These are phyloP conservation scores for Craterocephalus amniculus DNA, from an alignment of 2,797 vertebrate genomes.

Conservation along the genomic window DNA sequence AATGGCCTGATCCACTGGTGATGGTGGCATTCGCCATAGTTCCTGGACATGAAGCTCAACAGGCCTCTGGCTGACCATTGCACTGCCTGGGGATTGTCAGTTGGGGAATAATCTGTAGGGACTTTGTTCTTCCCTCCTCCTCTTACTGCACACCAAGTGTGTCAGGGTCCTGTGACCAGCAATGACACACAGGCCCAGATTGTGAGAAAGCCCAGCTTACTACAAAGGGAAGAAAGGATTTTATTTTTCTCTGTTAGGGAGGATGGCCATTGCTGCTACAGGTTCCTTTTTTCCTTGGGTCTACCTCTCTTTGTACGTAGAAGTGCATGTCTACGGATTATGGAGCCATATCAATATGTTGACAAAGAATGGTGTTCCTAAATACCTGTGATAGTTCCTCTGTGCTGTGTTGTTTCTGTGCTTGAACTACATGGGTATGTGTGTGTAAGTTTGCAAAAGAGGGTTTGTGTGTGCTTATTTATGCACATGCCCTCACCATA, in stretches of 20 bases:
- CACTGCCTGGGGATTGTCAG: constrained; percentile 52
- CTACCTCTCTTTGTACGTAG: constrained; percentile 14
- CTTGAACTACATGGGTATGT: background rate
- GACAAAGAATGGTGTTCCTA: background rate
- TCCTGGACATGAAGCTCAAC: constrained; percentile 52
- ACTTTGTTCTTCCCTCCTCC: constrained; percentile 49
- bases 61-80: constrained; percentile 42
- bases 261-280: constrained; percentile 25
- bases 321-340: constrained; percentile 9
- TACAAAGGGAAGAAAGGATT: constrained; percentile 37
- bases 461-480: constrained; percentile 20
- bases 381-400: background rate
- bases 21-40: constrained; percentile 47
- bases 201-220: constrained; percentile 64
- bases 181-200: constrained; percentile 70
- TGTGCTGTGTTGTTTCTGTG: background rate
- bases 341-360: background rate
- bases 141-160: constrained; percentile 55
- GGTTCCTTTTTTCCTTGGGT: constrained; percentile 12
- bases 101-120: constrained; percentile 56
- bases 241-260: constrained; percentile 36
- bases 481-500: constrained; percentile 41
- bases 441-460: constrained; percentile 31
- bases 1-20: constrained; percentile 46
- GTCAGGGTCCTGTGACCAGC: constrained; percentile 63